A percentile compares a stretch with the other conserved stretches of the same genome.
These are phyloP conservation scores for Loriculus beryllinus DNA, from an alignment of 2,797 vertebrate species.

Conservation along the genomic window DNA sequence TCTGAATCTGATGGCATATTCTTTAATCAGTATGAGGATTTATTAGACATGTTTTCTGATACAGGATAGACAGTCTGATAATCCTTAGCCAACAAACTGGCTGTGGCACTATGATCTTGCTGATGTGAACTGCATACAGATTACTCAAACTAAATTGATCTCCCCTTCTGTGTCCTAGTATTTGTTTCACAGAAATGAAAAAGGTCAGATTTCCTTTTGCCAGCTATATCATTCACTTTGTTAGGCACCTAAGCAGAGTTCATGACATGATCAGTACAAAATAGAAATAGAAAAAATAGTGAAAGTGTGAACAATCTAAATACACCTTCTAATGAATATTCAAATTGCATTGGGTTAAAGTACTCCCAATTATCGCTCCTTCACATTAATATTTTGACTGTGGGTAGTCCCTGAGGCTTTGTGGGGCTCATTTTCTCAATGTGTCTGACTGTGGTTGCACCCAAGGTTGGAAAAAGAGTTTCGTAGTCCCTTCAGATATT, in stretches of 20 bases:
- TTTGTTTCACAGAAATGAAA: background rate
- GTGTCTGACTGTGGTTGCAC: background rate
- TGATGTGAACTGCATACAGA: background rate
- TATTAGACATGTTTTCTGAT: constrained; percentile 23
- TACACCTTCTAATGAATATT: background rate
- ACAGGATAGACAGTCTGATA: background rate
- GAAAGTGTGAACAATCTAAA: background rate
- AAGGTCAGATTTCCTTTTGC: background rate
- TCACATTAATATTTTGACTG: background rate
- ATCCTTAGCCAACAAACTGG: constrained; percentile 4
- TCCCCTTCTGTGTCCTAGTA: background rate
- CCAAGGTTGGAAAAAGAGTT: background rate
- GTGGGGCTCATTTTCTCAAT: background rate
- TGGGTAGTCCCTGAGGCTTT: background rate
- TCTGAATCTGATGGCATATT: background rate
- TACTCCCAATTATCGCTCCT: background rate
- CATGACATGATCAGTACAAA: background rate
- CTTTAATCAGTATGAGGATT: constrained; percentile 8
- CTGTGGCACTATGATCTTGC: background rate
- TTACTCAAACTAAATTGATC: background rate
- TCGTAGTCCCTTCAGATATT: background rate
- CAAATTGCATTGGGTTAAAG: background rate
- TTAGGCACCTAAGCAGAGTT: background rate
- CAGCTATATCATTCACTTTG: background rate
- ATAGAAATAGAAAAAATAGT: background rate